A percentile compares a stretch with the other conserved stretches of the same genome.
phyloP scores from a whole-genome alignment of 2,888 invertebrate species.

The Cancer borealis region DNA sequence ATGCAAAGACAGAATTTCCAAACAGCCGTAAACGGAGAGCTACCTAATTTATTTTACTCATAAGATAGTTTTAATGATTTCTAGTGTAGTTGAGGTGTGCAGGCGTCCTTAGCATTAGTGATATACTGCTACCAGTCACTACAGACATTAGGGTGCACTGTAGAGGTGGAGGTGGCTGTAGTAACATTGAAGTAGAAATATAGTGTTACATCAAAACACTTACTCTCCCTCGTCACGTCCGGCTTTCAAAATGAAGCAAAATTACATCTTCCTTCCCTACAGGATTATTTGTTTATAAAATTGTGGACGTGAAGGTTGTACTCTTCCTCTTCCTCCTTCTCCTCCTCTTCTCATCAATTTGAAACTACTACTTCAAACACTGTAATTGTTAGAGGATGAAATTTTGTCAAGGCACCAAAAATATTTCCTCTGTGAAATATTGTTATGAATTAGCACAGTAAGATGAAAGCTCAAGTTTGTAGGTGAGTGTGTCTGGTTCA shows the following conservation, averaged over 20 bases:
- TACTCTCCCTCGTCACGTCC: not conserved
- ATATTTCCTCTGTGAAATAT: conserved; percentile 52
- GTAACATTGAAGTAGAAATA: not conserved
- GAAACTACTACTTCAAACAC: conserved; percentile 3
- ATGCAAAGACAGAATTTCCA: not conserved
- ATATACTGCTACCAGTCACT: not conserved
- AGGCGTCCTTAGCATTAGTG: not conserved
- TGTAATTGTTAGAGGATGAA: conserved; percentile 35
- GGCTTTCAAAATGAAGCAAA: not conserved
- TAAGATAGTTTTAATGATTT: not conserved
- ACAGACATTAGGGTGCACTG: not conserved
- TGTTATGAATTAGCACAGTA: conserved; percentile 42
- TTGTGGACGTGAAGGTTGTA: not conserved
- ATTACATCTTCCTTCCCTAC: not conserved
- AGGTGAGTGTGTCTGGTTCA: conserved; percentile 21
- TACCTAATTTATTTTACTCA: not conserved
- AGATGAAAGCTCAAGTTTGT: conserved; percentile 59
- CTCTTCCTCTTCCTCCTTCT: not conserved
- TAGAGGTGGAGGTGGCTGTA: not conserved
- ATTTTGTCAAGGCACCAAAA: conserved; percentile 62
- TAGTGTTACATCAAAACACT: not conserved
- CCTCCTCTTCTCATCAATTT: not conserved
- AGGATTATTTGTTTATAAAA: not conserved
- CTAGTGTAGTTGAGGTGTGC: not conserved
- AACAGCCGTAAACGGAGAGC: not conserved